Base-by-base conservation (phyloP, 2,113 vertebrate genomes). In the Tupaia chinensis region DNA sequence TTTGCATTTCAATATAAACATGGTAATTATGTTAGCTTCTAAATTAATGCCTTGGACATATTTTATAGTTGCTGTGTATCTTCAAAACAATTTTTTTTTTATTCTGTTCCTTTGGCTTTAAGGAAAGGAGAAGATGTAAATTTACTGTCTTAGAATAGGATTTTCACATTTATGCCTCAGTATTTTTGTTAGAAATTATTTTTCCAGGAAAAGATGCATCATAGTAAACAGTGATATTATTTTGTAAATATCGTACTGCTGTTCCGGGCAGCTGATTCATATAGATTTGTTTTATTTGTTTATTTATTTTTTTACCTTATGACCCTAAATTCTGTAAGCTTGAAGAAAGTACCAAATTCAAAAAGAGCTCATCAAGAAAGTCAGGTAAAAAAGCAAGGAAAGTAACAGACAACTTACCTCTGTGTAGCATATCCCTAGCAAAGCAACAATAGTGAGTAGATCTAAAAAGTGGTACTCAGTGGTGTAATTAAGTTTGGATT, bases 1-100 rank as follows among this genome's bases (percentile, higher is more conserved):
- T 56, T 79, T 79, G 13, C 68, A 7, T 81, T 94, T 94, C 82
- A 84, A 83, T 72, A 60, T 25, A 87, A 79, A 87, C 53, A 68
- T 32, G 16, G 32, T 69, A 34, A 89, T n/a, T 89, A 4, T 82
- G 19, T 73, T 66, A 91, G 16, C 80, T 63, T 29, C 8, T 80
- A 86, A 91, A 65, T 34, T 94, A 72, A 53, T 66, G 14, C 32
- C 11, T 13, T 65, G 58, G 34, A 9, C 34, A 77, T 87, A 76
- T 82, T 77, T 96, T 95, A 20, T 22, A 79, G 23, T 8, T 89
- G 83, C 16, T 77, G 32, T 65, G 13, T 76, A 83, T 72, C 22
- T 91, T 91, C 14, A 70, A 89, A 91, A 87, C 22, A 32, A 32
- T 32, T 32, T 32, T 32, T 32, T 32, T 32, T 32, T 32, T 32